Conservation (phyloP, 2,113 vertebrate genomes). For the Axis porcinus region DNA sequence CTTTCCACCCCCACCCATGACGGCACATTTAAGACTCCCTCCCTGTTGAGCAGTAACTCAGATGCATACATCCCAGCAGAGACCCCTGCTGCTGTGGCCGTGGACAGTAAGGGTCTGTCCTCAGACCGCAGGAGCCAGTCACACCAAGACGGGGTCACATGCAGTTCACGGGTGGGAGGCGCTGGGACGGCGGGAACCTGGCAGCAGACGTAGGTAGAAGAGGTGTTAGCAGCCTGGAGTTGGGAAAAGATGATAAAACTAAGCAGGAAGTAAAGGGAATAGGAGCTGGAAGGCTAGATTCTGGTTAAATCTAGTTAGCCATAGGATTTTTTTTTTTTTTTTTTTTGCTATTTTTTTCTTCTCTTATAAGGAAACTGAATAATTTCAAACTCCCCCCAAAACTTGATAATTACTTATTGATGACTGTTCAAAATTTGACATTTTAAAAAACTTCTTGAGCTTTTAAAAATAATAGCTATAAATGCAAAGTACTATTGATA, state of each 20-base stretch:
- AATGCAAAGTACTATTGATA: slow-evolving; percentile 72
- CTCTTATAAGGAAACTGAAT: slow-evolving; percentile 54
- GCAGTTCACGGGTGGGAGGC: neutral
- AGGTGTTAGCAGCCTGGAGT: neutral
- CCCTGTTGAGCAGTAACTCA: neutral
- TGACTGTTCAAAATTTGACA: slow-evolving; percentile 69
- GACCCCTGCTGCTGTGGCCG: neutral
- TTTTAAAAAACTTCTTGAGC: slow-evolving; percentile 69
- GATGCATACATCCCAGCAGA: neutral
- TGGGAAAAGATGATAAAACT: neutral
- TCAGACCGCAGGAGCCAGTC: neutral
- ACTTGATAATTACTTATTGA: slow-evolving; percentile 48
- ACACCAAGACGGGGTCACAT: fast-evolving
- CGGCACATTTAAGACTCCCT: neutral
- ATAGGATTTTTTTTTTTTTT: neutral
- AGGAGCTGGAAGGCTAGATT: neutral
- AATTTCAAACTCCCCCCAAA: slow-evolving; percentile 44
- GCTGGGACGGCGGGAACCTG: neutral
- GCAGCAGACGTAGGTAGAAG: neutral
- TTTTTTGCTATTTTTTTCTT: neutral
- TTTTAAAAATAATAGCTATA: slow-evolving; percentile 77
- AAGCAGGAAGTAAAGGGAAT: neutral
- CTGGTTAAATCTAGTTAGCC: neutral
- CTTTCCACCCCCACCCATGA: no score
- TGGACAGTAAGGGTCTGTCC: neutral